Conservation (phyloP, 2,113 vertebrate genomes). For the Hucho hucho region DNA sequence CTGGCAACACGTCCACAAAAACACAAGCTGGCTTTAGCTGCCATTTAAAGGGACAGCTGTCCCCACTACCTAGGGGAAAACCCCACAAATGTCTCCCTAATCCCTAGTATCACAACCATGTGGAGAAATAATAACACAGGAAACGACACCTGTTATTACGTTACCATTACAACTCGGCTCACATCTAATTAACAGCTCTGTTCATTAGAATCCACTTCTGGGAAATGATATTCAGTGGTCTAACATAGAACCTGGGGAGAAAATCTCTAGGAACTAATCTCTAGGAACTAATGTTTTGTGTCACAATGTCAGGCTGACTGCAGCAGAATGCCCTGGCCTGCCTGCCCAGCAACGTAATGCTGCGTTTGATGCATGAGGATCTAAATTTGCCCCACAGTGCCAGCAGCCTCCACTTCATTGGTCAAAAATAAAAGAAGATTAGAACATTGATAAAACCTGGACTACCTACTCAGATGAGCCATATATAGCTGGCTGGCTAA, state of each 20-base stretch:
- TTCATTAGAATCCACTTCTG: no score
- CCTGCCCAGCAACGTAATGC: neutral
- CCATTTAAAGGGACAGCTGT: neutral
- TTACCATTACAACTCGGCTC: no score
- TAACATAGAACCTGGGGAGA: no score
- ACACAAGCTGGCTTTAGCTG: neutral
- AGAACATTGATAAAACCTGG: neutral
- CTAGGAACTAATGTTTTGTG: no score
- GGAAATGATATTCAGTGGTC: no score
- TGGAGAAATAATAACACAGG: no score
- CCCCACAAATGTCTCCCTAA: neutral
- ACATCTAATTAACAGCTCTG: no score
- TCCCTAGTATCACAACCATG: no score
- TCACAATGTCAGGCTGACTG: no score
- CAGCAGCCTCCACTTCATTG: neutral
- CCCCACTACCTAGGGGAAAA: neutral
- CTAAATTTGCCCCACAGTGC: neutral
- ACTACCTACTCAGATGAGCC: neutral
- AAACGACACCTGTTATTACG: no score
- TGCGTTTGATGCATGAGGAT: neutral
- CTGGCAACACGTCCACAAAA: slow-evolving; percentile 29
- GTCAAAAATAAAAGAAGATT: neutral
- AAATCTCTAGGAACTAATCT: no score
- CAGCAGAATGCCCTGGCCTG: neutral
- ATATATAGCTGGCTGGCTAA: neutral